Evolutionary conservation across 2,888 invertebrate species (phyloP), one percentile per base, ranked within the genome.

Genomic region (Thera obeliscata): DNA sequence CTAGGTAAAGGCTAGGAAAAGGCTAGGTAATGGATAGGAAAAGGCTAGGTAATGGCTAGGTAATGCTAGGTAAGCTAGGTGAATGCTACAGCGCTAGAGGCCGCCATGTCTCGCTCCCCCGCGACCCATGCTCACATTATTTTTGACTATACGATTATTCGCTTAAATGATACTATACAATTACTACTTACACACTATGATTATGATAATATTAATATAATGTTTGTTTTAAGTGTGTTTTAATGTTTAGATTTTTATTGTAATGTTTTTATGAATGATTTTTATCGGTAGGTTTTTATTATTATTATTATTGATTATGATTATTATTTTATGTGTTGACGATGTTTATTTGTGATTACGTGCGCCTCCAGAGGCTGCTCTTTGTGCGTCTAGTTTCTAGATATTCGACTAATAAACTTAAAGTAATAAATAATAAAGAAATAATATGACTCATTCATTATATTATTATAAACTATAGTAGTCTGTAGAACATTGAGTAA

Each of bases 261-360:
- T 93, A 93, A 93, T 93, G 93, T 93, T 93, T 93, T 93, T 93
- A 93, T 93, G 93, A 88, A 93, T 93, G 93, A 93, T 93, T 93
- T 93, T 93, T 93, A 93, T 93, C 91, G 90, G 93, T 93, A 92
- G 88, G 89, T n/a, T n/a, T n/a, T n/a, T n/a, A 22, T 22, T 22
- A 93, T 92, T 92, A 93, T 92, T 93, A 91, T 91, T 93, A 91
- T 92, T 92, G 69, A 69, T 66, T 69, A 69, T 69, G 92, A 93
- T 93, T 93, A 93, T 93, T 92, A 93, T 93, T 93, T 93, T 93
- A 93, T 93, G 93, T 90, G 93, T 93, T 93, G 91, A 93, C 88
- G 87, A 91, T 91, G 93, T 93, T 92, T 90, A 74, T 91, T 93
- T 93, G 92, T 91, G 93, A 92, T 91, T 89, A 85, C 84, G 90